Base-by-base conservation (phyloP, 2,888 invertebrate species). In the Rhopalosiphum nymphaeae region DNA sequence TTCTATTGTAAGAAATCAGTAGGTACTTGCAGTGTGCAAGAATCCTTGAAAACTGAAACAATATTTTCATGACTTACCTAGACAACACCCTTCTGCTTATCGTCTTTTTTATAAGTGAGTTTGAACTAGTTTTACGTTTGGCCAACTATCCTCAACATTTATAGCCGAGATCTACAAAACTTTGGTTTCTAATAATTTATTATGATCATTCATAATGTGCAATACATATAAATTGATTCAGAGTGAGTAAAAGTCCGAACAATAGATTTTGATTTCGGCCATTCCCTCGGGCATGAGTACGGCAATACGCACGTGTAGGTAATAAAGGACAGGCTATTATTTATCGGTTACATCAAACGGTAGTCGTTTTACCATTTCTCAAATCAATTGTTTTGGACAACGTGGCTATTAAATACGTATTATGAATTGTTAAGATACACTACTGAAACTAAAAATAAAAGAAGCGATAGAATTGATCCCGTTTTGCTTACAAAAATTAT, bases 261-360 rank as follows among this genome's bases (percentile, higher is more conserved):
- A 90, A 67, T 49, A 49, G 49, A 46, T 25, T 67, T 36, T n/a
- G 25, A 67, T 90, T 67, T 90, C 49, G 42, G 49, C 36, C 29
- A 49, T 90, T 67, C 46, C n/a, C 49, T 49, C 25, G 67, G 61
- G 21, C 46, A 89, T 78, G 9, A 36, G 36, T n/a, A 49, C 88
- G 25, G n/a, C 53, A 53, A 53, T 88, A 36, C 29, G 29, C 86
- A 46, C 46, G 46, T 29, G 86, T 57, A 44, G 57, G 44, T 57
- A 44, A 89, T 89, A 57, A 89, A 26, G 42, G 44, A 89, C 57
- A 29, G 44, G 44, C 57, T 44, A 89, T 89, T 89, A 57, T 88
- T 88, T 88, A 89, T 44, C 57, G 89, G 89, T 26, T 29, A 57
- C 57, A 89, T 57, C 89, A 89, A 89, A 89, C 57, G 29, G 89